Evolutionary conservation across 2,797 vertebrate species (phyloP).

Genomic region (Macroramphosus scolopax): DNA sequence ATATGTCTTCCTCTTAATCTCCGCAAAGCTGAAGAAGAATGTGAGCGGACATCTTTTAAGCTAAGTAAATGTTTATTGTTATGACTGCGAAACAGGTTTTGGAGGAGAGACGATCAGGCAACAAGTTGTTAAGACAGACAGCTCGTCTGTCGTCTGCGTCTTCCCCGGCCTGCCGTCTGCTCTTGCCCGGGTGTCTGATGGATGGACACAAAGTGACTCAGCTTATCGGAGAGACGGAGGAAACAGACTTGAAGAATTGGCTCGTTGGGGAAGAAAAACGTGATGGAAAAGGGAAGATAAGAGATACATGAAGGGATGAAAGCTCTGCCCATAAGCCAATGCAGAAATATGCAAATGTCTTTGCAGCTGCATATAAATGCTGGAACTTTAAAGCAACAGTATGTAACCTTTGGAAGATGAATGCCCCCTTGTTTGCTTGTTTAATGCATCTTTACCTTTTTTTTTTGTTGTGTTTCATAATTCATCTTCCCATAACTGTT

Average conservation of each 20-base stretch:
- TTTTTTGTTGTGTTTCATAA: constrained; percentile 34
- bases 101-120: constrained; percentile 8
- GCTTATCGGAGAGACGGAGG: constrained; percentile 18
- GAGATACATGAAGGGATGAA: not conserved
- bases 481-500: constrained; percentile 42
- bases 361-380: no score
- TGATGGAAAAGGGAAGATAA: not conserved
- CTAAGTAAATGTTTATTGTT: constrained; percentile 24
- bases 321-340: no score
- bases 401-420: no score
- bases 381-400: no score
- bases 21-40: constrained; percentile 17
- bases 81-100: constrained; percentile 16
- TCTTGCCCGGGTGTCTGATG: constrained; percentile 24
- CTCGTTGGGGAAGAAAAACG: no score
- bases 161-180: constrained; percentile 13
- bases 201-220: constrained; percentile 13
- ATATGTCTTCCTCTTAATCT: constrained; percentile 23
- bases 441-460: constrained; percentile 44
- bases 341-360: no score
- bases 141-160: constrained; percentile 15
- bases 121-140: constrained; percentile 15
- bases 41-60: constrained; percentile 22
- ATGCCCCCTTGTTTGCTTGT: constrained; percentile 32
- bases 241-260: constrained; percentile 1